Base-by-base conservation (phyloP, 35 echinoderm and acorn worm genomes). In the Ophioderma brevispina region DNA sequence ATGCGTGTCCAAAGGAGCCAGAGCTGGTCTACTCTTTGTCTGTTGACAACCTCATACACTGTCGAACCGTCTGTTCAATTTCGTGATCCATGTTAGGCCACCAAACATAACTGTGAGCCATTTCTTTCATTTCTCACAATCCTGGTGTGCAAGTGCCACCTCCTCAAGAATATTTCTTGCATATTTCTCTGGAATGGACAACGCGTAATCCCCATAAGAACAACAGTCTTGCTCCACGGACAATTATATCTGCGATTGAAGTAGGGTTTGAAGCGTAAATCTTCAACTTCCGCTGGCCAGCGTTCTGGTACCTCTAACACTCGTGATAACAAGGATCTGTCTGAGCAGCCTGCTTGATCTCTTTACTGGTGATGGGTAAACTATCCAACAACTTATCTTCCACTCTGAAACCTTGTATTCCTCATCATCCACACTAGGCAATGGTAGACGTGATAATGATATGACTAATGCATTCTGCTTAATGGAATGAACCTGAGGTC, bases 201-300 rank as follows among this genome's bases (percentile, higher is more conserved):
- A 89, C 86, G 40, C 92, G 64, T 19, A 82, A 31, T 70, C 92
- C 92, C 92, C n/a, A 86, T 83, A 3, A 94, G 13, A 28, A 94
- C 8, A n/a, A 85, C 88, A 91, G 17, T 77, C 92, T 1, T 94
- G 41, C 76, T 94, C 86, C 18, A 86, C 35, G 28, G 92, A 91
- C 41, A 91, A 38, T 36, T 84, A n/a, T n/a, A 15, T 80, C 49
- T 78, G 0, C 87, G 50, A 6, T 37, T 76, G 28, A 34, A 55
- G 42, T 39, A 93, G 13, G 0, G 23, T 79, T 83, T 75, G 31
- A 82, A 14, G 17, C 23, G 3, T 21, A 70, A 31, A 82, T 93
- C 79, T 0, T 55, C 0, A 25, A 30, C 15, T 34, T 39, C 35
- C 1, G 80, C 38, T 33, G 80, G 85, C 86, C 79, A 89, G 15